Evolutionary conservation across 2,113 vertebrate species (phyloP).

Genomic region (Thermophis baileyi): DNA sequence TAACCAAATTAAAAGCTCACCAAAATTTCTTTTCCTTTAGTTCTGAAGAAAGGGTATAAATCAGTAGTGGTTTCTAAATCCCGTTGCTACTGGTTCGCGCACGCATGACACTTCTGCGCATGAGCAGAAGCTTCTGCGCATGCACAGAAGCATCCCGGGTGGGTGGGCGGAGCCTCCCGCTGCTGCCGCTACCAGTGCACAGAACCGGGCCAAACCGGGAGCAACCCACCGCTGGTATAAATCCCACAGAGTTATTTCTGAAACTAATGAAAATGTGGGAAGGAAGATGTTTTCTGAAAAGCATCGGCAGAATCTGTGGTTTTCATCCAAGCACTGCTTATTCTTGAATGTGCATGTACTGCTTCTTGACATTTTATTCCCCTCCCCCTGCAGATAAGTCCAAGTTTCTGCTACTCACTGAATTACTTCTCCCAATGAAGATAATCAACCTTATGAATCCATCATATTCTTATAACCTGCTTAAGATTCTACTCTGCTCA

Average conservation of each 20-base stretch:
- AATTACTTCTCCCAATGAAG: slow-evolving; percentile 15
- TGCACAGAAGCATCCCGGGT: no score
- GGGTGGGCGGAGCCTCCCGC: no score
- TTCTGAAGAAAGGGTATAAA: not conserved
- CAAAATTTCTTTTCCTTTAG: not conserved
- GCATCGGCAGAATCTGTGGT: not conserved
- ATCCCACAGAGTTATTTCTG: not conserved
- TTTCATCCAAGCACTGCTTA: not conserved
- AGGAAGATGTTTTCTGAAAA: not conserved
- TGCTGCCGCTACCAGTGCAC: no score
- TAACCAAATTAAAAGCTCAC: not conserved
- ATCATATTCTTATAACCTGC: not conserved
- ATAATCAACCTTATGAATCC: not conserved
- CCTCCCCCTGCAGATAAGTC: not conserved
- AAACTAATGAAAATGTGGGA: not conserved
- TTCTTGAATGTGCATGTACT: not conserved
- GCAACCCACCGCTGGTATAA: no score
- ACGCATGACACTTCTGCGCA: no score
- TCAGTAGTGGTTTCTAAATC: no score
- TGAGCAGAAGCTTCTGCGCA: no score
- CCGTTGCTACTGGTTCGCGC: no score
- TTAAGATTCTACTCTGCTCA: slow-evolving; percentile 10
- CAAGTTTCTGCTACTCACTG: slow-evolving; percentile 8
- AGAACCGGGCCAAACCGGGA: no score
- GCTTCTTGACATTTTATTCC: not conserved